phyloP scores from a whole-genome alignment of 2,888 invertebrate species.

The Tortricodes alternella region DNA sequence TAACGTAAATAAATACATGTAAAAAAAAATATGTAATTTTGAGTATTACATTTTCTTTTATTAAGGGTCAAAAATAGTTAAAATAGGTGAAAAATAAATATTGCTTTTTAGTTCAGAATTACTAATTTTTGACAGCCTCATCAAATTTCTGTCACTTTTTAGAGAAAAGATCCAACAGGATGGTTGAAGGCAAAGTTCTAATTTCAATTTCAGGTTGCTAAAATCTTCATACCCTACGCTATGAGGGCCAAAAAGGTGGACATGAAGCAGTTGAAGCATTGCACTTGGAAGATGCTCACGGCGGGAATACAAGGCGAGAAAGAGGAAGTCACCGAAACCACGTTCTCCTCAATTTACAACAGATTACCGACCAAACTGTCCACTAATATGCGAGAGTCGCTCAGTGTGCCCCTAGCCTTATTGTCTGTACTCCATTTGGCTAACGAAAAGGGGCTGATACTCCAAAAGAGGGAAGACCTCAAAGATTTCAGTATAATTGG shows the following conservation, averaged over 20 bases:
- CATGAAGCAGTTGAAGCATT: conserved; percentile 91
- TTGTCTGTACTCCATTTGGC: conserved; percentile 92
- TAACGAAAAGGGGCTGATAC: conserved; percentile 88
- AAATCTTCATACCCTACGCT: conserved; percentile 90
- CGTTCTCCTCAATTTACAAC: conserved; percentile 82
- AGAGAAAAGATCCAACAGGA: too few relatives aligned
- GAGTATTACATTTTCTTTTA: too few relatives aligned
- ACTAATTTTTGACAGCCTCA: not conserved
- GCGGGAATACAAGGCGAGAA: conserved; percentile 55
- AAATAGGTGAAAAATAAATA: too few relatives aligned
- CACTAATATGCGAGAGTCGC: conserved; percentile 85
- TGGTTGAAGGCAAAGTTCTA: too few relatives aligned
- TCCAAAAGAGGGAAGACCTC: conserved; percentile 76
- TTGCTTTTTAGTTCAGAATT: too few relatives aligned
- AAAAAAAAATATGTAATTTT: too few relatives aligned
- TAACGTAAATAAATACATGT: too few relatives aligned
- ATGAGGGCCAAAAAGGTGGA: conserved; percentile 93
- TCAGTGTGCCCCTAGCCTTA: conserved; percentile 90
- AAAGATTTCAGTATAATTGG: conserved; percentile 79
- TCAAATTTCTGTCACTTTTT: too few relatives aligned
- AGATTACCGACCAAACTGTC: conserved; percentile 82
- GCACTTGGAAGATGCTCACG: conserved; percentile 86
- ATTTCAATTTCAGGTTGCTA: conserved; percentile 81
- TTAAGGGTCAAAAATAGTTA: too few relatives aligned
- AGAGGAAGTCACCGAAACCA: conserved; percentile 68